These are phyloP conservation scores for Propsilocerus akamusi DNA, from an alignment of 1,140 invertebrate species.

Conservation along the genomic window DNA sequence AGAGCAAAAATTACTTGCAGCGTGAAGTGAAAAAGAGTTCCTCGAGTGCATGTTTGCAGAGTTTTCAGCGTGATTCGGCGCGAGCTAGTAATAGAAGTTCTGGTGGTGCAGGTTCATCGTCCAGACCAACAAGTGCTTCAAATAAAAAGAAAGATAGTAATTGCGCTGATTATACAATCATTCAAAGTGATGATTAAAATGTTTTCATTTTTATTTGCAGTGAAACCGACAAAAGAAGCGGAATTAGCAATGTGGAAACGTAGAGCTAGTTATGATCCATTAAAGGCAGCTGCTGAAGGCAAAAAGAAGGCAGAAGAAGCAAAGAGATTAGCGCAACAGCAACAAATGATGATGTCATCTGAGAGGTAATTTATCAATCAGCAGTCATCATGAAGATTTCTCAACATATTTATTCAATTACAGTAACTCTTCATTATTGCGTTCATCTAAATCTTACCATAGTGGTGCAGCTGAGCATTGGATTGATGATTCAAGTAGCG, in stretches of 20 bases:
- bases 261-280: slow-evolving; percentile 75
- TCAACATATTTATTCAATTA: too few species aligned
- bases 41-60: slow-evolving; percentile 19
- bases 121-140: slow-evolving; percentile 11
- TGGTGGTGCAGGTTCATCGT: slow-evolving; percentile 9
- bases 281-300: slow-evolving; percentile 69
- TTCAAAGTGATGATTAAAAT: slow-evolving; percentile 4
- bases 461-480: not conserved
- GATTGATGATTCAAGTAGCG: not conserved
- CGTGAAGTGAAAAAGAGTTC: slow-evolving; percentile 21
- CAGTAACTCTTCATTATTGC: not conserved
- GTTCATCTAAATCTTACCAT: not conserved
- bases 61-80: slow-evolving; percentile 15
- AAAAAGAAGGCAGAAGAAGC: slow-evolving; percentile 35
- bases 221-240: slow-evolving; percentile 46
- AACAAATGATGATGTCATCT: not conserved
- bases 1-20: slow-evolving; percentile 32
- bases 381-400: too few species aligned
- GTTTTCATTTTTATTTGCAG: slow-evolving; percentile 14
- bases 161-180: slow-evolving; percentile 14
- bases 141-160: slow-evolving; percentile 18
- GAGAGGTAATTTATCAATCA: not conserved
- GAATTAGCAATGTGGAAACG: slow-evolving; percentile 86
- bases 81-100: slow-evolving; percentile 21
- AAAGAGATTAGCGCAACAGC: slow-evolving; percentile 11